Conservation (phyloP, 2,113 vertebrate species). For the Zapornia atra region DNA sequence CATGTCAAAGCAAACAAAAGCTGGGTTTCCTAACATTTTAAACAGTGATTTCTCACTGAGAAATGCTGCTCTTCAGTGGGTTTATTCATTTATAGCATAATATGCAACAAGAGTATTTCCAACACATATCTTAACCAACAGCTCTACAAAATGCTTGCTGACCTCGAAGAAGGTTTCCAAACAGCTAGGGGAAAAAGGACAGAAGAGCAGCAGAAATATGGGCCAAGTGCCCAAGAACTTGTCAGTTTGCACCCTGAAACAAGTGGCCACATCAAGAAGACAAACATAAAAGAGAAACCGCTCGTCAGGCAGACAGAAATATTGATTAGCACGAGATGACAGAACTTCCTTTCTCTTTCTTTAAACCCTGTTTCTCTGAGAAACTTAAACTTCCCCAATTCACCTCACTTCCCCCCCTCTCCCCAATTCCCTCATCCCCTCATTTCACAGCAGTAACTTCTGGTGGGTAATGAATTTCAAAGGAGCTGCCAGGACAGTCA, state of each 20-base stretch:
- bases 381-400: not conserved
- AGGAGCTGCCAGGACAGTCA: not conserved
- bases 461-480: not conserved
- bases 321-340: not conserved
- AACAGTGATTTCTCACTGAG: not conserved
- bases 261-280: not conserved
- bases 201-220: not conserved
- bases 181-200: not conserved
- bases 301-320: not conserved
- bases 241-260: not conserved
- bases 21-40: not conserved
- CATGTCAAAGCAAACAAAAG: not conserved
- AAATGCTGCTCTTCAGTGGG: not conserved
- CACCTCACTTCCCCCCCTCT: not conserved
- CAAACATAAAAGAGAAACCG: not conserved
- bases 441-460: constrained; percentile 11
- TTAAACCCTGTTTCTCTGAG: not conserved
- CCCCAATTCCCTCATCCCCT: not conserved
- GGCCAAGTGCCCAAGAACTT: not conserved
- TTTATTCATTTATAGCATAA: not conserved
- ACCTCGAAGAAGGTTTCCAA: not conserved
- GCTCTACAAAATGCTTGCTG: not conserved
- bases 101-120: not conserved
- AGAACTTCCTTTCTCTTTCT: not conserved
- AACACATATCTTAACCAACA: not conserved